phyloP scores from a whole-genome alignment of 2,113 vertebrate genomes.

The Campylorhamphus procurvoides region DNA sequence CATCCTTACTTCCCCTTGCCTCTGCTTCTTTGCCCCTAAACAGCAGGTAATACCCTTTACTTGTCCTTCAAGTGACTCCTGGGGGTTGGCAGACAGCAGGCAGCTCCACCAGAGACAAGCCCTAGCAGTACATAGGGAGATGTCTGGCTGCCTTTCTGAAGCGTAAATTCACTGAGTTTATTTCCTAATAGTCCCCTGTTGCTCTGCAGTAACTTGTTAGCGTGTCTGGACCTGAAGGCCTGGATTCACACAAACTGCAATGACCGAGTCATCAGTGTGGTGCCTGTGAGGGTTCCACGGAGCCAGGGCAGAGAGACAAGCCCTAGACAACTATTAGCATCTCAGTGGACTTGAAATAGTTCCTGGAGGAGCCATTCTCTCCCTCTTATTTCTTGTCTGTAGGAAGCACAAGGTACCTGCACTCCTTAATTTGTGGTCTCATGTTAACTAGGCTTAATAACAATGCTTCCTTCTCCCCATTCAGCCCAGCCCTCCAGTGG shows the following conservation, averaged over 20 bases:
- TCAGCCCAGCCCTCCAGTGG: background rate
- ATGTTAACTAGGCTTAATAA: background rate
- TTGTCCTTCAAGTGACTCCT: background rate
- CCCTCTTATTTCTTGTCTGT: background rate
- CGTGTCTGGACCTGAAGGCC: background rate
- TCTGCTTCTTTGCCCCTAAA: background rate
- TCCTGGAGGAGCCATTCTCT: background rate
- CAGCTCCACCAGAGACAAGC: background rate
- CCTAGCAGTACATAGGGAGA: background rate
- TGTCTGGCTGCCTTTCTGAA: background rate
- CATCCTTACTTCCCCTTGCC: background rate
- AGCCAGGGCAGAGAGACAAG: background rate
- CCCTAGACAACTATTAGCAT: background rate
- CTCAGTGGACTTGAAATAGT: background rate
- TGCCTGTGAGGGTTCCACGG: background rate
- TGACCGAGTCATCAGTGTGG: rapidly evolving
- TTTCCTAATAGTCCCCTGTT: background rate
- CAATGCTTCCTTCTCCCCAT: background rate
- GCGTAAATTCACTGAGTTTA: background rate
- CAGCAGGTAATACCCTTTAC: background rate
- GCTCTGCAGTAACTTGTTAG: background rate
- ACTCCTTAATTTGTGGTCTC: background rate
- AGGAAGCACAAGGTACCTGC: background rate
- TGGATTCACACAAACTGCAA: background rate
- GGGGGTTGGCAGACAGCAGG: background rate